phyloP scores from a whole-genome alignment of 2,888 invertebrate genomes.

The Eupithecia centaureata region DNA sequence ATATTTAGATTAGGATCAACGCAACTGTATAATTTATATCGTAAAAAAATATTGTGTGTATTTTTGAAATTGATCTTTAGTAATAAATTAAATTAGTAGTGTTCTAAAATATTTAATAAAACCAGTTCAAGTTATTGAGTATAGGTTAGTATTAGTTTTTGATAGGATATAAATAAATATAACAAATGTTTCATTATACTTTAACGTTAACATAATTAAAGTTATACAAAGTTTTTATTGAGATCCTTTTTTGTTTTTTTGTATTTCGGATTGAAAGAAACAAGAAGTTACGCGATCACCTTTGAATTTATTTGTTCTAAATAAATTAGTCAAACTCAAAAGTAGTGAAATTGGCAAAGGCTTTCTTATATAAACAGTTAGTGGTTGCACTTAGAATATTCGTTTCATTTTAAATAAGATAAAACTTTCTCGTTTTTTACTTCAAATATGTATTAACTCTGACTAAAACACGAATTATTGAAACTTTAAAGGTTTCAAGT shows the following conservation, averaged over 20 bases:
- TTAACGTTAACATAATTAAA: not conserved
- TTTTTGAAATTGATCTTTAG: conserved; percentile 41
- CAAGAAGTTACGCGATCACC: not conserved
- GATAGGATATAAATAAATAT: not conserved
- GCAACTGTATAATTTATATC: conserved; percentile 36
- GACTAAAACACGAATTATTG: not conserved
- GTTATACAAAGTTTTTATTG: not conserved
- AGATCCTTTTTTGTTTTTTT: not conserved
- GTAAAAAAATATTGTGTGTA: conserved; percentile 36
- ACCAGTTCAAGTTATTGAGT: conserved; percentile 23
- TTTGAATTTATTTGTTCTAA: not conserved
- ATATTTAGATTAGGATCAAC: conserved; percentile 40
- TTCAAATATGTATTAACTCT: not conserved
- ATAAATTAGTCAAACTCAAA: not conserved
- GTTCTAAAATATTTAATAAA: conserved; percentile 32
- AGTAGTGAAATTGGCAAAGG: conserved; percentile 3
- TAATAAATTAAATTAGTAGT: conserved; percentile 27
- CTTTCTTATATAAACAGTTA: not conserved
- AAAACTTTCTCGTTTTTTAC: not conserved
- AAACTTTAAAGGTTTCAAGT: too few relatives aligned
- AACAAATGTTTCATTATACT: not conserved
- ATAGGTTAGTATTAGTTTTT: conserved; percentile 24
- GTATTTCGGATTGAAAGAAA: not conserved
- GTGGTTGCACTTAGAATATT: not conserved
- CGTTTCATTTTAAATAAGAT: not conserved